Base-by-base conservation (phyloP, 2,113 vertebrate genomes). In the Bagarius yarrelli region DNA sequence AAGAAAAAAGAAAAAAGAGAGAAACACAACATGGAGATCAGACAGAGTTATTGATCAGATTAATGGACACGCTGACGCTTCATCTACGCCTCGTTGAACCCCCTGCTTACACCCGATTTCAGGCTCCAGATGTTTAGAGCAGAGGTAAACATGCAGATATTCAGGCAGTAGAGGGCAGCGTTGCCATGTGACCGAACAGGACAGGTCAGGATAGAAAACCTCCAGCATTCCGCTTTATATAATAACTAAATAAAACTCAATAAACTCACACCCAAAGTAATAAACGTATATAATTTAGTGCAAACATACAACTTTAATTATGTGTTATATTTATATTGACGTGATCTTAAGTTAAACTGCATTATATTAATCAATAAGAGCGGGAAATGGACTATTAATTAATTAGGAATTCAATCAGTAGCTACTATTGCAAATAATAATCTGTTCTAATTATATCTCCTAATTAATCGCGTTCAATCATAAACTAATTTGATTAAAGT, bases 101-200 rank as follows among this genome's bases (percentile, higher is more conserved):
- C 21, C 19, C 14, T 52, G 8, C 27, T 52, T 27, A 44, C 0
- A 80, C 25, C 53, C 32, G 67, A 47, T 19, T 8, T 25, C 19
- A 56, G 30, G 56, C n/a, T 27, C 44, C 67, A 71, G 67, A 16
- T 52, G 34, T 5, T 19, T 19, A 59, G 19, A 60, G 23, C 55
- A 63, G n/a, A 73, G 78, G 55, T 78, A 69, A 40, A 60, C 53
- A 15, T 73, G 25, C 32, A 57, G 67, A 60, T 73, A 4, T 34
- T 47, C 25, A 27, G 30, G 47, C 70, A 75, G 57, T 23, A 85
- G 53, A 84, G 70, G 67, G 61, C 52, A 78, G 61, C 67, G 53
- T 52, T 70, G 34, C 13, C 15, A 50, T 47, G 11, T n/a, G 21
- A 64, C 2, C 16, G 30, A 11, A 18, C 18, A 34, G 27, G 32